Percentiles rank a stretch among this genome's conserved stretches.
Evolutionary conservation across 2,113 vertebrate genomes (phyloP).

Genomic region (Sterna hirundo): DNA sequence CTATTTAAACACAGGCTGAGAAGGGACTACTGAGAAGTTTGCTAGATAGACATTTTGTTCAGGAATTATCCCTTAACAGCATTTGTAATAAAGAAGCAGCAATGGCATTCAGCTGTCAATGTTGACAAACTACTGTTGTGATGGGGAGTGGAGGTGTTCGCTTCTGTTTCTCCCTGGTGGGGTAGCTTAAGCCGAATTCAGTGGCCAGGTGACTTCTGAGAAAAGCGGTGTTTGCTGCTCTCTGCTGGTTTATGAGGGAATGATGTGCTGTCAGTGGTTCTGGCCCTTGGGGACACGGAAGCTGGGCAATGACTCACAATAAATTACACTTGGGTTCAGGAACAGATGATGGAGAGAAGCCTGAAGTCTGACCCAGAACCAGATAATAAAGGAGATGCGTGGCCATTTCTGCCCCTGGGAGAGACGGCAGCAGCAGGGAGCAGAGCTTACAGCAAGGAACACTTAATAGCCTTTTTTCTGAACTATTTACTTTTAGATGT

Average conservation of each 20-base stretch:
- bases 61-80: background rate
- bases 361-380: background rate
- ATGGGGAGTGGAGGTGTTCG: background rate
- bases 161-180: background rate
- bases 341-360: background rate
- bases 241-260: background rate
- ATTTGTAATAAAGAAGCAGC: background rate
- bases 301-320: background rate
- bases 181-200: background rate
- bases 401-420: background rate
- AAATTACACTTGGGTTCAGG: background rate
- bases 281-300: background rate
- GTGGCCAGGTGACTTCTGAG: background rate
- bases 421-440: background rate
- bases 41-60: background rate
- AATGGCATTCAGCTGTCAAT: background rate
- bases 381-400: background rate
- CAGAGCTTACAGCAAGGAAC: background rate
- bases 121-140: background rate
- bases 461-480: background rate
- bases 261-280: background rate
- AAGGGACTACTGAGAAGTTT: background rate
- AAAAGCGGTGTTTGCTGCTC: slow-evolving; percentile 51
- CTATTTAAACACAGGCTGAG: background rate
- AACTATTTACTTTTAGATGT: background rate